Conservation (phyloP, 2,888 invertebrate species). For the Bhutanitis thaidina region DNA sequence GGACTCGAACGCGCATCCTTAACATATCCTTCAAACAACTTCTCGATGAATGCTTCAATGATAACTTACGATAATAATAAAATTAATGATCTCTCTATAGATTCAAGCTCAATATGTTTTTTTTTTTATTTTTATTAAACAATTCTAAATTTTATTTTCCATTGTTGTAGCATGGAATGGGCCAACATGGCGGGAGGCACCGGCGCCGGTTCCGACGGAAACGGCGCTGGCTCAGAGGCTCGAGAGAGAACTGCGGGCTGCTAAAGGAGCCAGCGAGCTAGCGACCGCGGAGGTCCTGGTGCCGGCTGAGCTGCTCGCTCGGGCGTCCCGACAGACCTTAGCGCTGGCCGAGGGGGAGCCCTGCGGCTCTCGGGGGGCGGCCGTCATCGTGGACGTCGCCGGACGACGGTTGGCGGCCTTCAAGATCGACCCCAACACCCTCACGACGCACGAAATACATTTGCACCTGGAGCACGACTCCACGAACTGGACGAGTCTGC, state of each 20-base stretch:
- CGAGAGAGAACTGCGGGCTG: constrained; percentile 88
- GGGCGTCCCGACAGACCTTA: constrained; percentile 89
- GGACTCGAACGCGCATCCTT: constrained; percentile 19
- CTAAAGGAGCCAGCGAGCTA: constrained; percentile 87
- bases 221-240: constrained; percentile 86
- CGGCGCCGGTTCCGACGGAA: constrained; percentile 78
- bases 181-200: constrained; percentile 69
- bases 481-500: constrained; percentile 91
- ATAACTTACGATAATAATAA: not conserved
- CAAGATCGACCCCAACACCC: constrained; percentile 91
- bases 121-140: not conserved
- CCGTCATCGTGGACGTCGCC: constrained; percentile 91
- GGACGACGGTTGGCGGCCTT: constrained; percentile 89
- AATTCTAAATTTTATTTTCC: constrained; percentile 38
- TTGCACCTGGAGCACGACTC: constrained; percentile 92
- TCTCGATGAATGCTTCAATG: not conserved
- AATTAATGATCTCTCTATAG: not conserved
- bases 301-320: constrained; percentile 89
- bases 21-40: not conserved
- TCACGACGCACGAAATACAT: constrained; percentile 94
- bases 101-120: not conserved
- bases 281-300: constrained; percentile 92
- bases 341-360: constrained; percentile 93
- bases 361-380: constrained; percentile 92
- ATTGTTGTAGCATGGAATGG: constrained; percentile 69